These are phyloP conservation scores for Nycteola revayana DNA, from an alignment of 2,888 invertebrate species.

Conservation along the genomic window DNA sequence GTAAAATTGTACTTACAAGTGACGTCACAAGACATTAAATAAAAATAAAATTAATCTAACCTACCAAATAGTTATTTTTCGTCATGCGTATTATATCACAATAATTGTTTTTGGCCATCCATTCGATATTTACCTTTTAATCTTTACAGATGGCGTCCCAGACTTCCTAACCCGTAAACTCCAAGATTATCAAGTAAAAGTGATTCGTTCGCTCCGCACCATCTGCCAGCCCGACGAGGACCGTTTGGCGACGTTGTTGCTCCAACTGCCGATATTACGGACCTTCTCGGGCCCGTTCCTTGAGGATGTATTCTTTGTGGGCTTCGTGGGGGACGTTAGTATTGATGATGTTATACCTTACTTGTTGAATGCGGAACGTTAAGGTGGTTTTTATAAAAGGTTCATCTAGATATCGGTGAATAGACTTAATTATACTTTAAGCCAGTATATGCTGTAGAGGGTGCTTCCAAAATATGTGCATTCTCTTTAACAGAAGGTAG, in stretches of 20 bases:
- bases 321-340: constrained; percentile 94
- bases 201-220: constrained; percentile 70
- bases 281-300: constrained; percentile 88
- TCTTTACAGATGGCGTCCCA: constrained; percentile 66
- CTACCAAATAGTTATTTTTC: no score
- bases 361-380: constrained; percentile 84
- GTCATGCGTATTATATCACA: no score
- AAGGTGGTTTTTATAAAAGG: neutral
- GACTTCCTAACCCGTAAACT: constrained; percentile 70
- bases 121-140: no score
- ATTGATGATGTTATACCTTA: constrained; percentile 98
- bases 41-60: no score
- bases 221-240: constrained; percentile 55
- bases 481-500: no score
- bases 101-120: no score
- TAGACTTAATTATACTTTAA: no score
- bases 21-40: no score
- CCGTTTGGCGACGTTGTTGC: constrained; percentile 82
- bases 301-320: constrained; percentile 96
- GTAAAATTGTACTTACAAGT: no score
- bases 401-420: no score
- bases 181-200: constrained; percentile 73
- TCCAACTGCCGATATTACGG: constrained; percentile 87
- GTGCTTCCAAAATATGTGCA: no score
- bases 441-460: no score